Evolutionary conservation across 2,888 invertebrate genomes (phyloP), one percentile per base, ranked within the genome.

Genomic region (Sepiola atlantica): DNA sequence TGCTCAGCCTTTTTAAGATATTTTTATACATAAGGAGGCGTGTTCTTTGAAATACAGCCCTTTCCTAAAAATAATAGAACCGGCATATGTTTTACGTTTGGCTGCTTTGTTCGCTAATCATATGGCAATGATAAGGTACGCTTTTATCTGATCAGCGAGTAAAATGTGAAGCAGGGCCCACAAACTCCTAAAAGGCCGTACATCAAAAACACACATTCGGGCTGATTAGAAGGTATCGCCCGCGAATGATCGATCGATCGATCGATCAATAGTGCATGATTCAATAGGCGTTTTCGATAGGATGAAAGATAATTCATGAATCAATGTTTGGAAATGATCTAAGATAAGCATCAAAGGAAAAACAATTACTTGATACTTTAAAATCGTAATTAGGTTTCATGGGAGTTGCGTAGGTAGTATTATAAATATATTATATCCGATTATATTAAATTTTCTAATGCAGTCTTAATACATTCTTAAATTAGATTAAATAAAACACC

Each of bases 201-300:
- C 2, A 77, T 77, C 77, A 77, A 77, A 77, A n/a, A 18, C 12
- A 77, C 12, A n/a, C 0, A 0, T 3, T n/a, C 0, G 4, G n/a
- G n/a, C n/a, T 14, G 32, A n/a, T 77, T 77, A 77, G 45, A 77
- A n/a, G 77, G 14, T n/a, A 77, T 77, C 77, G 77, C 16, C 61
- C 16, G n/a, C 0, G 14, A 45, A 4, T 45, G 45, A 45, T 32
- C 32, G 77, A 77, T 77, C 77, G 77, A 77, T 77, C 77, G n/a
- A n/a, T 1, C 77, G 28, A 0, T 55, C 18, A 21, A 20, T n/a
- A 77, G n/a, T 77, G n/a, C n/a, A 1, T 77, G n/a, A 77, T 77
- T 77, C 77, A 77, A n/a, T n/a, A 77, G n/a, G 77, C n/a, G 77
- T 77, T 77, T 77, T n/a, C 32, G 77, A 77, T 77, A n/a, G 77